Base-by-base conservation (phyloP, 1,140 invertebrate genomes). In the Cotesia vestalis region DNA sequence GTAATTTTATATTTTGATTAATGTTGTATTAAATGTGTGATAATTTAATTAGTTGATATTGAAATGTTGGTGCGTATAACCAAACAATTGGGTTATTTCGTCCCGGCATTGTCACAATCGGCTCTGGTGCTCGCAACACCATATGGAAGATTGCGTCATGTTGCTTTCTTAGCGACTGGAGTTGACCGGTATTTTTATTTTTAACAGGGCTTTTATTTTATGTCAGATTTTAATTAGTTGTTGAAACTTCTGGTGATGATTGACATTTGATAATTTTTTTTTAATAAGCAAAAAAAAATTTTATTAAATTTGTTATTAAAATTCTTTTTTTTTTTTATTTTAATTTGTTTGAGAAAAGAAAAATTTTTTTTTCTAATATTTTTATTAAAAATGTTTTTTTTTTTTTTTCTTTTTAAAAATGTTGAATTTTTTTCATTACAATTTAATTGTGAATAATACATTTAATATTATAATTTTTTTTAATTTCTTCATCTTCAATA, bases 51-150 rank as follows among this genome's bases (percentile, higher is more conserved):
- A 14, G 17, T 55, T 27, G 14, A 5, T 27, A 2, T 74, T 72
- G 78, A 53, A 67, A 84, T 86, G 84, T 64, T 83, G 12, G 66
- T 67, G 53, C 78, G 70, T 38, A 69, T 84, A 79, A 79, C 76
- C 73, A 83, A 79, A 79, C 60, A 57, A 68, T 73, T 77, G 61
- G 17, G 66, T 69, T 57, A 64, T 12, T 68, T 55, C 6, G 38
- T 73, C 53, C 77, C 78, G 75, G 75, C 71, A 62, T 68, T 75
- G 71, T 70, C 68, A 69, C 51, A 63, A 27, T 53, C 53, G 68
- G 61, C 6, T 75, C 14, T 72, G 35, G 69, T 57, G 27, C 27
- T 27, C 27, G 27, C 27, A 62, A 70, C 70, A 71, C 51, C 63
- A 68, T 68, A 73, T 67, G 55, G 53, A 63, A 75, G 76, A 67